These are phyloP conservation scores for Urophycis tenuis DNA, from an alignment of 2,797 vertebrate genomes.

Conservation along the genomic window DNA sequence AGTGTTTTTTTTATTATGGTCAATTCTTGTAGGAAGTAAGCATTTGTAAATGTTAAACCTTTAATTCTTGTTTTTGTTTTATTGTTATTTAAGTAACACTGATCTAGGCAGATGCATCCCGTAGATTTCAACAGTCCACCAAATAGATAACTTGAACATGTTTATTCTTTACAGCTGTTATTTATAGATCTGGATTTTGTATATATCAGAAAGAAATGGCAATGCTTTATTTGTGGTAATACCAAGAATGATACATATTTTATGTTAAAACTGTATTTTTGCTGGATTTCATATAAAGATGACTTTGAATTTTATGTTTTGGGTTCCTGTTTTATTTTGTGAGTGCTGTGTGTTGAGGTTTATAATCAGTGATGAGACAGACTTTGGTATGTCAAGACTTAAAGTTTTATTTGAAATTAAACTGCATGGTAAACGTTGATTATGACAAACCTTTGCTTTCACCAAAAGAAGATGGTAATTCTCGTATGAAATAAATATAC, in stretches of 20 bases:
- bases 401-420: neutral
- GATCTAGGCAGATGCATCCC: conserved; percentile 50
- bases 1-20: conserved; percentile 52
- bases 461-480: no score
- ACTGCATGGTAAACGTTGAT: neutral
- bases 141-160: conserved; percentile 70
- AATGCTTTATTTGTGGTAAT: conserved; percentile 70
- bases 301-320: conserved; percentile 53
- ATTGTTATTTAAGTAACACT: conserved; percentile 69
- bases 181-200: conserved; percentile 73
- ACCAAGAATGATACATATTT: conserved; percentile 62
- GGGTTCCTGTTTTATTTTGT: neutral
- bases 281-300: conserved; percentile 68
- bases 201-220: conserved; percentile 70
- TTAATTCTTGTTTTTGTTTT: conserved; percentile 63
- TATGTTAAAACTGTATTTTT: conserved; percentile 70
- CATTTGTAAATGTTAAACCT: conserved; percentile 62
- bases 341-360: neutral
- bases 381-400: neutral
- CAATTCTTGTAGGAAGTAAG: conserved; percentile 48
- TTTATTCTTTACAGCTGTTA: conserved; percentile 70
- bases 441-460: neutral
- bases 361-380: neutral
- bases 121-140: conserved; percentile 58
- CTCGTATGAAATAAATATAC: no score